phyloP scores from a whole-genome alignment of 2,113 vertebrate genomes.

The Corythaixoides concolor region DNA sequence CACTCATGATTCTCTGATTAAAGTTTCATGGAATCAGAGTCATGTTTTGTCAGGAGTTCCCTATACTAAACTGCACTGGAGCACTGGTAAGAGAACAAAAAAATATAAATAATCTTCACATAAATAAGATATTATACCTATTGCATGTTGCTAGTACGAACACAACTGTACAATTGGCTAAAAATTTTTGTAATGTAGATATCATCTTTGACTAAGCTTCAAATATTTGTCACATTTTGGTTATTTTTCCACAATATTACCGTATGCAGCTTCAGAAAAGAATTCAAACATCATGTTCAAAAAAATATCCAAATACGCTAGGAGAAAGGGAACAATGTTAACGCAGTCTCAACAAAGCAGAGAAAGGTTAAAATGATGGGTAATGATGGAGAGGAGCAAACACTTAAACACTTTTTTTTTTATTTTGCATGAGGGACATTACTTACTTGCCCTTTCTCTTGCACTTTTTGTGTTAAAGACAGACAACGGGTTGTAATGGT shows the following conservation, averaged over 20 bases:
- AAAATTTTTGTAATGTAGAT: background rate
- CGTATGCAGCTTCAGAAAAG: background rate
- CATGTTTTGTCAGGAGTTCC: background rate
- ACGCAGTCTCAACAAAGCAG: background rate
- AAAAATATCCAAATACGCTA: background rate
- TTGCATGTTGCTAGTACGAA: background rate
- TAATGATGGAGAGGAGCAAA: too few relatives aligned
- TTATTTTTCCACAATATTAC: background rate
- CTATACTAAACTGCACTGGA: background rate
- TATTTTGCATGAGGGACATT: background rate
- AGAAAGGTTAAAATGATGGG: background rate
- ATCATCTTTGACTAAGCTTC: background rate
- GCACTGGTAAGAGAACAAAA: background rate
- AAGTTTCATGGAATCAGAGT: background rate
- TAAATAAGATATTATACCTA: background rate
- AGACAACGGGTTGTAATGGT: conserved; percentile 90
- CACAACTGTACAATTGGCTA: background rate
- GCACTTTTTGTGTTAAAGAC: conserved; percentile 94
- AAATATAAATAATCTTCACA: background rate
- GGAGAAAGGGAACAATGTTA: background rate
- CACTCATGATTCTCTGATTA: background rate
- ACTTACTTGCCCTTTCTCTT: conserved; percentile 92
- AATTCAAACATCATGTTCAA: background rate
- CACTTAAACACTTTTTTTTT: too few relatives aligned
- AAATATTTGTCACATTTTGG: background rate